Evolutionary conservation across 1,140 invertebrate genomes (phyloP), one percentile per base, ranked within the genome.

Genomic region (Drosophila baimaii): DNA sequence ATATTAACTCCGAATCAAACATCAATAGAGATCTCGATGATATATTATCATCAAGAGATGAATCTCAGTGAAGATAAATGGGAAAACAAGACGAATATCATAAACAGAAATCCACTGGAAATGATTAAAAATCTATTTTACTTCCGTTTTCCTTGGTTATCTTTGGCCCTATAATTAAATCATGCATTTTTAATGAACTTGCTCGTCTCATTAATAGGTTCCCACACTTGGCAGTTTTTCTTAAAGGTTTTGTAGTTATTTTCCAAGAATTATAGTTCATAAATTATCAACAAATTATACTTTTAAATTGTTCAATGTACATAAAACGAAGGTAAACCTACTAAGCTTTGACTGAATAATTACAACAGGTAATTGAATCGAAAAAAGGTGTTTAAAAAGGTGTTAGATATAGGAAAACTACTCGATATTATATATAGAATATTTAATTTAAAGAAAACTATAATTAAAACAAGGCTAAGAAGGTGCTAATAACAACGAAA

Each of bases 1-100:
- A 21, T 64, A 64, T 37, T 21, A 64, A 19, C 10, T 17, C 2
- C 2, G 9, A 25, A 49, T 49, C 23, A 63, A 44, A 27, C 4
- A 13, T 17, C 12, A 13, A 21, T 5, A 7, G 13, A 19, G n/a
- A 7, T 13, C 17, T 51, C 13, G 7, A 23, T 66, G 41, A 63
- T 63, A 59, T 39, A 59, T 63, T 17, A 59, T 63, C 37, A 31
- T 27, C 27, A 31, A 59, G 12, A 27, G 54, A 59, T 63, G n/a
- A 17, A 27, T 13, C 35, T n/a, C 10, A 7, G 4, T 17, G 41
- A 21, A 33, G 29, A 27, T 29, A 8, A 15, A 57, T 57, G n/a
- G 52, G n/a, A n/a, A 62, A 39, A 37, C 29, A 27, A 52, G 15
- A 9, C 3, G 27, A 15, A 63, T 44, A 27, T 15, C 29, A 35